These are phyloP conservation scores for Perca flavescens DNA, from an alignment of 2,113 vertebrate genomes.

Conservation along the genomic window DNA sequence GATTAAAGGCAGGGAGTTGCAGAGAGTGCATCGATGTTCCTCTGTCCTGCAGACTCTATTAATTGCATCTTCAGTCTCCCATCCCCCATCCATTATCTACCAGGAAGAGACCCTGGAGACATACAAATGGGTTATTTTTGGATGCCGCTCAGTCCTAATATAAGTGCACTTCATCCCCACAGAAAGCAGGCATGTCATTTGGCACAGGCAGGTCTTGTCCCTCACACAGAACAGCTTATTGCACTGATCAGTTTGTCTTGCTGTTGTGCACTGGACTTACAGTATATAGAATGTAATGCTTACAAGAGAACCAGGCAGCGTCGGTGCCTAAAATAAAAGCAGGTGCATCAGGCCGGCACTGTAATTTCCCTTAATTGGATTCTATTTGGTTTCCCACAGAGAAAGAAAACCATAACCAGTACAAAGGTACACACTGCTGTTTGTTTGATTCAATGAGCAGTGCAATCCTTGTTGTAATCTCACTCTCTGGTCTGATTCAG, in stretches of 20 bases:
- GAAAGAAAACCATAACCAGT: constrained; percentile 38
- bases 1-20: constrained; percentile 73
- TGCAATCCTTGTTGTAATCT: constrained; percentile 50
- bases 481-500: constrained; percentile 41
- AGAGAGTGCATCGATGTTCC: constrained; percentile 63
- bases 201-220: constrained; percentile 43
- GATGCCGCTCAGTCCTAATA: constrained; percentile 68
- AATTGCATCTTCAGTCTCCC: constrained; percentile 76
- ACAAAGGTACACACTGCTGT: constrained; percentile 33
- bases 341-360: constrained; percentile 25
- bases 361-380: constrained; percentile 54
- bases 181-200: constrained; percentile 62
- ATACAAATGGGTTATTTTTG: constrained; percentile 78
- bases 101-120: constrained; percentile 74
- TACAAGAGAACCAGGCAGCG: constrained; percentile 19
- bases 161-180: constrained; percentile 66
- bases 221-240: constrained; percentile 44
- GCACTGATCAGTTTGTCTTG: constrained; percentile 48
- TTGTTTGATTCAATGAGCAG: constrained; percentile 39
- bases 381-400: constrained; percentile 49
- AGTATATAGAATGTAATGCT: constrained; percentile 21
- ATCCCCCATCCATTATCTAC: constrained; percentile 77
- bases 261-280: constrained; percentile 20
- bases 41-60: constrained; percentile 70
- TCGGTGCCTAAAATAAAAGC: constrained; percentile 59